Percentiles rank a stretch among this genome's conserved stretches.
These are phyloP conservation scores for Eurytoma californica DNA, from an alignment of 2,888 invertebrate species.

Conservation along the genomic window DNA sequence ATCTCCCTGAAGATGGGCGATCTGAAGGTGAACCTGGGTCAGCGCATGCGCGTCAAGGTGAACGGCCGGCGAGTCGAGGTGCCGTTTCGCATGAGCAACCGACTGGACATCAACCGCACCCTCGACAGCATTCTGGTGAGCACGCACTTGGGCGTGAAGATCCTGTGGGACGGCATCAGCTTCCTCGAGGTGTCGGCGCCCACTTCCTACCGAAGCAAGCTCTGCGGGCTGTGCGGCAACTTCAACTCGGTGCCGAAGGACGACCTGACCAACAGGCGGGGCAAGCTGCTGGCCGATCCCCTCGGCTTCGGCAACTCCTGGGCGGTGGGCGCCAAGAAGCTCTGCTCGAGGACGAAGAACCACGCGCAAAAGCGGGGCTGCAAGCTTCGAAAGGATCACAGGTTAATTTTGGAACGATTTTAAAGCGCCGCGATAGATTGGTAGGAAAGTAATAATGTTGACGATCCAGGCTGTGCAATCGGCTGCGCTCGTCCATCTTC, in stretches of 20 bases:
- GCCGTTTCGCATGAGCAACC: conserved; percentile 80
- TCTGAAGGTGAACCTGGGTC: conserved; percentile 89
- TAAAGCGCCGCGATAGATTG: too few relatives aligned
- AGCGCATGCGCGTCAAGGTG: conserved; percentile 89
- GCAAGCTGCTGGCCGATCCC: conserved; percentile 81
- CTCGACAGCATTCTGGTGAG: conserved; percentile 82
- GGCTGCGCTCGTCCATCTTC: conserved; percentile 79
- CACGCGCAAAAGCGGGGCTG: conserved; percentile 73
- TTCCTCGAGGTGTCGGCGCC: conserved; percentile 91
- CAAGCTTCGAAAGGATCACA: conserved; percentile 69
- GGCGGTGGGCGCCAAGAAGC: conserved; percentile 89
- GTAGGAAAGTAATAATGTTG: too few relatives aligned
- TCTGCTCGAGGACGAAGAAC: conserved; percentile 78
- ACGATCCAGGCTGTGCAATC: conserved; percentile 75
- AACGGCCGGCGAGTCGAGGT: conserved; percentile 85
- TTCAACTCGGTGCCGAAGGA: conserved; percentile 92
- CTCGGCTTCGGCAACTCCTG: conserved; percentile 90
- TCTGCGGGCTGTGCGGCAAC: conserved; percentile 96
- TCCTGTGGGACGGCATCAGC: conserved; percentile 95
- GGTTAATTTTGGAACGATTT: conserved; percentile 65
- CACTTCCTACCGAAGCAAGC: conserved; percentile 82
- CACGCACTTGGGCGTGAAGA: conserved; percentile 86
- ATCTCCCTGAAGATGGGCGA: conserved; percentile 86
- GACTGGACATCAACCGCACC: conserved; percentile 80
- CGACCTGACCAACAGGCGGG: conserved; percentile 86